phyloP scores from a whole-genome alignment of 2,888 invertebrate genomes.

The Temnothorax rugatulus region DNA sequence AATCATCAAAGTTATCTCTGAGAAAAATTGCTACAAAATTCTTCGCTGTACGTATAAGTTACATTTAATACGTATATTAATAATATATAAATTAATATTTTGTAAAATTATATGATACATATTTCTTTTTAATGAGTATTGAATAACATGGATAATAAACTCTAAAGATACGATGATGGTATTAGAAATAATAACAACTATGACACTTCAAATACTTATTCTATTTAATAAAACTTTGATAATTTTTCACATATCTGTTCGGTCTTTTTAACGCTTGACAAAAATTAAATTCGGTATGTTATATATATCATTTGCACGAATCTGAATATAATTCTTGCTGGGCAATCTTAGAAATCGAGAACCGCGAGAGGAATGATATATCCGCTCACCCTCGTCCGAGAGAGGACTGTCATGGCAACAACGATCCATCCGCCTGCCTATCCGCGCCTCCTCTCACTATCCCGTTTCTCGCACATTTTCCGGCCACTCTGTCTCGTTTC shows the following conservation, averaged over 20 bases:
- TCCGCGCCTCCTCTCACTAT: conserved; percentile 58
- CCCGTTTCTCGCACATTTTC: conserved; percentile 58
- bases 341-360: conserved; percentile 67
- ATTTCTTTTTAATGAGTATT: neutral
- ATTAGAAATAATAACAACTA: conserved; percentile 8
- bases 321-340: conserved; percentile 55
- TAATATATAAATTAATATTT: neutral
- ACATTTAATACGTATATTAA: neutral
- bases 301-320: conserved; percentile 19
- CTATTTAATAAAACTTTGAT: conserved; percentile 5
- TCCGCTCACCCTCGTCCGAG: conserved; percentile 63
- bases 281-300: conserved; percentile 10
- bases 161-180: neutral
- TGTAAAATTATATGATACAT: neutral
- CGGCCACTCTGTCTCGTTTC: conserved; percentile 52
- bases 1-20: neutral
- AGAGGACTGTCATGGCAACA: conserved; percentile 77
- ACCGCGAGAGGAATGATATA: conserved; percentile 62
- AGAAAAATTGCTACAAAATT: conserved; percentile 6
- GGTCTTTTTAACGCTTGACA: neutral
- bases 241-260: neutral
- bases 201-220: neutral
- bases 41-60: neutral
- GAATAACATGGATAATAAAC: neutral
- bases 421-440: conserved; percentile 74